A percentile compares a stretch with the other conserved stretches of the same genome.
These are phyloP conservation scores for Choristoneura rosaceana DNA, from an alignment of 2,888 invertebrate genomes.

Conservation along the genomic window DNA sequence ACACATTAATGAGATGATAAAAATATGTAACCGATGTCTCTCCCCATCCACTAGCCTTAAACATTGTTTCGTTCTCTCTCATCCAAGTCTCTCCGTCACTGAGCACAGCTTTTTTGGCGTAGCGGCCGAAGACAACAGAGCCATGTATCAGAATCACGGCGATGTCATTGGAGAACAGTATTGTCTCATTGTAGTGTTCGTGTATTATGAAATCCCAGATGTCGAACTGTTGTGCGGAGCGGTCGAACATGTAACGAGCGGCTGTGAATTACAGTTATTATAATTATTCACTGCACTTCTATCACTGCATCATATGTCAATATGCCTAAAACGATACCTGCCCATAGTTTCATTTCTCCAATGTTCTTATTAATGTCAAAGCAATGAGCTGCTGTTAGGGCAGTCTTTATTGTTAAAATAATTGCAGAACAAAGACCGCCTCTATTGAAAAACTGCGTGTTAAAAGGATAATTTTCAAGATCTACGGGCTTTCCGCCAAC, in stretches of 20 bases:
- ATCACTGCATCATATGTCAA: neutral
- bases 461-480: slow-evolving; percentile 51
- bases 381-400: slow-evolving; percentile 62
- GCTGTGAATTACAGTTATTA: slow-evolving; percentile 47
- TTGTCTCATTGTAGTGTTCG: slow-evolving; percentile 50
- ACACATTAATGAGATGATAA: neutral
- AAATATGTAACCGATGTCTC: slow-evolving; percentile 48
- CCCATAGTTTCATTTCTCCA: slow-evolving; percentile 55
- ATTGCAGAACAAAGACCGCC: slow-evolving; percentile 56
- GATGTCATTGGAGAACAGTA: slow-evolving; percentile 53
- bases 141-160: slow-evolving; percentile 54
- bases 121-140: slow-evolving; percentile 46
- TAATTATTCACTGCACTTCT: slow-evolving; percentile 1
- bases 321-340: slow-evolving; percentile 49
- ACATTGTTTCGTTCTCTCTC: slow-evolving; percentile 50
- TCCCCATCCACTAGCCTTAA: slow-evolving; percentile 61
- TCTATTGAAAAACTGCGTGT: slow-evolving; percentile 55
- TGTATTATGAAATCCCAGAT: slow-evolving; percentile 54
- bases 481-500: slow-evolving; percentile 49
- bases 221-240: slow-evolving; percentile 44
- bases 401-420: slow-evolving; percentile 54
- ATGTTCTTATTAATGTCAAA: slow-evolving; percentile 55
- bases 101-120: slow-evolving; percentile 50
- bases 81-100: slow-evolving; percentile 51
- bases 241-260: slow-evolving; percentile 50